Conservation (phyloP, 1,140 invertebrate species). For the Eciton burchellii region DNA sequence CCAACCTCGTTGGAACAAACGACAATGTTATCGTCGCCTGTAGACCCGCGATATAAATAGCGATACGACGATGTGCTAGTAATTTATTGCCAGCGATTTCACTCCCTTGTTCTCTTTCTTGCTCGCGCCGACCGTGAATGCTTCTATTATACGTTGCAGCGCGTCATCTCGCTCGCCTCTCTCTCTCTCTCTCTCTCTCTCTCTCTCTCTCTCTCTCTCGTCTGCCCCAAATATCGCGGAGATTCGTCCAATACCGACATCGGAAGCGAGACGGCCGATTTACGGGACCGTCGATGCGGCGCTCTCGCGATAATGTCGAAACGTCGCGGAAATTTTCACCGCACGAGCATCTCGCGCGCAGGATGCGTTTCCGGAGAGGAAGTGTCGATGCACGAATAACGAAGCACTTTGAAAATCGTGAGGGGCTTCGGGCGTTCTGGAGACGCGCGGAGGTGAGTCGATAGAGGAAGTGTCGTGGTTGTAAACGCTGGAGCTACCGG, state of each 20-base stretch:
- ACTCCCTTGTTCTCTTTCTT: conserved; percentile 1
- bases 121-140: conserved; percentile 56
- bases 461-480: conserved; percentile 58
- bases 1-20: conserved; percentile 59
- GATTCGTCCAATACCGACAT: background rate
- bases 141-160: conserved; percentile 64
- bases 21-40: conserved; percentile 64
- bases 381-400: conserved; percentile 66
- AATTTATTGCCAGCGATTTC: conserved; percentile 65
- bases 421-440: conserved; percentile 30
- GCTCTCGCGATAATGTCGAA: conserved; percentile 27
- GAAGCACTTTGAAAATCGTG: conserved; percentile 57
- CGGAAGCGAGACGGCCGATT: conserved; percentile 7
- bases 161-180: conserved; percentile 40
- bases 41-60: conserved; percentile 60
- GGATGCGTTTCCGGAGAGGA: conserved; percentile 31
- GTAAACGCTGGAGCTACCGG: conserved; percentile 44
- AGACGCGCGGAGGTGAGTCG: conserved; percentile 52
- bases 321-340: conserved; percentile 29
- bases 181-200: no score
- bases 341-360: conserved; percentile 29
- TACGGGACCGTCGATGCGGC: conserved; percentile 1
- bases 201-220: no score
- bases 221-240: conserved; percentile 16
- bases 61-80: conserved; percentile 63